phyloP scores from a whole-genome alignment of 2,797 vertebrate genomes.

The Streptopelia turtur region DNA sequence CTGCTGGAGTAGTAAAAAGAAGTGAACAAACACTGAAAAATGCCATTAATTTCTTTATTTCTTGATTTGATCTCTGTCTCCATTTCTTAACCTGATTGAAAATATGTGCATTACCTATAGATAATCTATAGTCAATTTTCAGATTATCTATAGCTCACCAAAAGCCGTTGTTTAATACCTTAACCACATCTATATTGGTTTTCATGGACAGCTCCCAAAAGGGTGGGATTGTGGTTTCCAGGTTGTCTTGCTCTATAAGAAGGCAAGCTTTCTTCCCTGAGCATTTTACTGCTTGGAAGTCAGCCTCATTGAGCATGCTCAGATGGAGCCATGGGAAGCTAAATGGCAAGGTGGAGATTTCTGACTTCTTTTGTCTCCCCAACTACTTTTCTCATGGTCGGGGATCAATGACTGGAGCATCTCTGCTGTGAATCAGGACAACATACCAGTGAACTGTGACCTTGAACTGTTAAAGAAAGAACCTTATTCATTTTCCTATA shows the following conservation, averaged over 20 bases:
- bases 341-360: not conserved
- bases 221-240: not conserved
- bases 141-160: not conserved
- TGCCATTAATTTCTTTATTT: not conserved
- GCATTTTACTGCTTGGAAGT: not conserved
- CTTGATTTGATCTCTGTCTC: not conserved
- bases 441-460: not conserved
- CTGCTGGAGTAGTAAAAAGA: not conserved
- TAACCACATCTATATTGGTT: not conserved
- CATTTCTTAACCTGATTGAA: not conserved
- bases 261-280: not conserved
- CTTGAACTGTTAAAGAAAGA: not conserved
- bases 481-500: not conserved
- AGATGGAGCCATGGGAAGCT: not conserved
- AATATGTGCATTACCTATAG: not conserved
- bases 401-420: not conserved
- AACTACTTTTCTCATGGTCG: not conserved
- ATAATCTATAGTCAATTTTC: not conserved
- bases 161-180: not conserved
- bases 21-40: not conserved
- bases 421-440: not conserved
- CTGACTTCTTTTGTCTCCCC: not conserved
- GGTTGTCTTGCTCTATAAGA: not conserved
- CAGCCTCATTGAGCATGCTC: rapidly evolving
- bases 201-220: not conserved